Evolutionary conservation across 2,797 vertebrate genomes (phyloP), one percentile per base, ranked within the genome.

Genomic region (Florisuga fusca): DNA sequence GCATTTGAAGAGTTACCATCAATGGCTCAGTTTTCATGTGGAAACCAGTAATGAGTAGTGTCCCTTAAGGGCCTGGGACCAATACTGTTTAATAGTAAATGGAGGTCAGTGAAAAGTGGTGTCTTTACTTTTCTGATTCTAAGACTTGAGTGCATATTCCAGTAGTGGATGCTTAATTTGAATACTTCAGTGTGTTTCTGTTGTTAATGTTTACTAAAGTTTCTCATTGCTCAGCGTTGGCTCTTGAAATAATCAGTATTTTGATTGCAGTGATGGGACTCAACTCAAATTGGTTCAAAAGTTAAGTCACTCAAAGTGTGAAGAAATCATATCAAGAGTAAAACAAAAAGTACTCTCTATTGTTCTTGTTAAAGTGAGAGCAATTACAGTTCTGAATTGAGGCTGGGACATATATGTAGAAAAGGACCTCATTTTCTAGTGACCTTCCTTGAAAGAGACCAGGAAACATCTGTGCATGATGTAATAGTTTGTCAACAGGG

Each of bases 391-490:
- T 83, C 43, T 29, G 14, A 6, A 5, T 36, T 3, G 7, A 76
- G 46, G 7, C 22, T 89, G 48, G 55, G 45, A 16, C 76, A 25
- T 89, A 3, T n/a, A 6, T 53, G 11, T 72, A 94, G 82, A 55
- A 77, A 93, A 87, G 43, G 26, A 46, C 38, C 75, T 64, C 62
- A 91, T 69, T 66, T 66, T 83, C 72, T 20, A 33, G 17, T 93
- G 91, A 66, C 63, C 36, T 78, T 84, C 63, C 63, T 73, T 94
- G 74, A 88, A 72, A 76, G 77, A 86, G 71, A 59, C 72, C 64
- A 77, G 91, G 87, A 96, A 94, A 87, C 90, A 93, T 79, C 90
- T 95, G 88, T 76, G 64, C 33, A 43, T 93, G 66, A 86, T 73
- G 74, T 94, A 72, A 89, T 84, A 78, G 38, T 45, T 81, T 89